Conservation (phyloP, 1,140 invertebrate genomes). For the Dinoponera quadriceps region DNA sequence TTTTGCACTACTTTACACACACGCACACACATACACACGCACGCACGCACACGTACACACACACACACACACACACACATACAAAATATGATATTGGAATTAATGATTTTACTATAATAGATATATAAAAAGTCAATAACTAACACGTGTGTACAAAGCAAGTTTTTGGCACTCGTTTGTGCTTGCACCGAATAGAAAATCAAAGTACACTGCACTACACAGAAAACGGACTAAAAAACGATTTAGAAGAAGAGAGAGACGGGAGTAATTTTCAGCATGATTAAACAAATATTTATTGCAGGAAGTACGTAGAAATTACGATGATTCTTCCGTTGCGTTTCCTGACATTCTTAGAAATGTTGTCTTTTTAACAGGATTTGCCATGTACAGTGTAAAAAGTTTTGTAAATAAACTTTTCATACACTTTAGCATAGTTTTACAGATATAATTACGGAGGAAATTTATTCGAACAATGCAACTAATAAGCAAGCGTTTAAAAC, state of each 20-base stretch:
- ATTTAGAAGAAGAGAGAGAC: not conserved
- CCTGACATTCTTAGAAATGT: constrained; percentile 44
- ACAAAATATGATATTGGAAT: constrained; percentile 43
- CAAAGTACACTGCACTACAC: not conserved
- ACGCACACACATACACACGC: constrained; percentile 8
- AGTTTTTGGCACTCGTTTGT: constrained; percentile 39
- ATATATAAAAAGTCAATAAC: constrained; percentile 29
- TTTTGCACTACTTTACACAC: constrained; percentile 38
- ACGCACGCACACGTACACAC: too few relatives aligned
- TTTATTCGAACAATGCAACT: constrained; percentile 62
- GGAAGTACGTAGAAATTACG: constrained; percentile 8
- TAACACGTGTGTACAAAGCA: constrained; percentile 36
- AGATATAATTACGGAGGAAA: constrained; percentile 66
- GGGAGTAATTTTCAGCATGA: not conserved
- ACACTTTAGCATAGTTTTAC: constrained; percentile 69
- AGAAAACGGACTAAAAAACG: not conserved
- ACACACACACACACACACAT: not conserved
- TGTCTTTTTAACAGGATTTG: constrained; percentile 55
- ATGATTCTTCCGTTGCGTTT: constrained; percentile 53
- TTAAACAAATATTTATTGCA: constrained; percentile 31
- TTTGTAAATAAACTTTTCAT: constrained; percentile 77
- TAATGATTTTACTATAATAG: constrained; percentile 42
- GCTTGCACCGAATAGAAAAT: constrained; percentile 35
- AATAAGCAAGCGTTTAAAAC: constrained; percentile 71
- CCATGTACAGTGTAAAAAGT: constrained; percentile 76